phyloP scores from a whole-genome alignment of 2,888 invertebrate species.

The Dynastes tityus region DNA sequence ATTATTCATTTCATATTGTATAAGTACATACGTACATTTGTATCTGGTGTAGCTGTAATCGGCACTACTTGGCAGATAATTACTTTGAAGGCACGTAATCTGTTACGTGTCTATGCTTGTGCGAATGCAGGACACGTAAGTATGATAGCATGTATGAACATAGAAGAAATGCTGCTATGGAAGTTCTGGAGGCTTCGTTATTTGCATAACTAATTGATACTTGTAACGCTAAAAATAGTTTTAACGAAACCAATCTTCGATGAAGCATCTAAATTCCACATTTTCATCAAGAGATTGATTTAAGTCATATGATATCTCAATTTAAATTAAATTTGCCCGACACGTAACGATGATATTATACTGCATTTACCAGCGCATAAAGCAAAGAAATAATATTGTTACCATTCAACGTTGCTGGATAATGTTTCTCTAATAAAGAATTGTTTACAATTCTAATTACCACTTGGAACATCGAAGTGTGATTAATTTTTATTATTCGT shows the following conservation, averaged over 20 bases:
- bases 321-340: too few relatives aligned
- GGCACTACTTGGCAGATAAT: slow-evolving; percentile 19
- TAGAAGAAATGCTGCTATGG: slow-evolving; percentile 1
- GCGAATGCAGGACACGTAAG: slow-evolving; percentile 28
- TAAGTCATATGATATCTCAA: not conserved
- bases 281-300: not conserved
- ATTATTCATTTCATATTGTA: not conserved
- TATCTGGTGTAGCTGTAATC: slow-evolving; percentile 10
- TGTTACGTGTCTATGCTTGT: slow-evolving; percentile 20
- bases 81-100: slow-evolving; percentile 40
- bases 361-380: too few relatives aligned
- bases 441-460: slow-evolving; percentile 13
- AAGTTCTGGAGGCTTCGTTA: not conserved
- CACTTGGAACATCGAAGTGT: not conserved
- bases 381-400: not conserved
- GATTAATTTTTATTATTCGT: slow-evolving; percentile 32
- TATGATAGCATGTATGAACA: slow-evolving; percentile 2
- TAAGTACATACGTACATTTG: slow-evolving; percentile 18
- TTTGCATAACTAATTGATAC: slow-evolving; percentile 30
- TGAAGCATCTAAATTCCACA: not conserved
- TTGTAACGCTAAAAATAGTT: slow-evolving; percentile 13
- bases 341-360: too few relatives aligned
- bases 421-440: not conserved
- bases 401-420: not conserved
- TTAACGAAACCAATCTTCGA: not conserved